phyloP scores from a whole-genome alignment of 2,888 invertebrate genomes.

The Masnerella sp. region DNA sequence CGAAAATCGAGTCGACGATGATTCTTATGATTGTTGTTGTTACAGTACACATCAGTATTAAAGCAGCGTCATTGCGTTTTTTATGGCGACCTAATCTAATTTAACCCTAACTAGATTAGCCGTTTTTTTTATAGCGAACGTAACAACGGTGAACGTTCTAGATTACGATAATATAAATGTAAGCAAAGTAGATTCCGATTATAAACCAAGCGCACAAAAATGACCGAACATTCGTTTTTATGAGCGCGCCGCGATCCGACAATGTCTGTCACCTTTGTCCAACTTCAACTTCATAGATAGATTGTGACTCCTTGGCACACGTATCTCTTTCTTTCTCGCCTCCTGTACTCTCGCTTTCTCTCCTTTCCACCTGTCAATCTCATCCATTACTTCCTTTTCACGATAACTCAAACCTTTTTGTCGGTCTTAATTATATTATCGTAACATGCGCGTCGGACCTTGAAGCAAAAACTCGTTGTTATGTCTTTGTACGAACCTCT shows the following conservation, averaged over 20 bases:
- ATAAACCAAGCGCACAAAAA: slow-evolving; percentile 41
- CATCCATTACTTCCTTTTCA: slow-evolving; percentile 37
- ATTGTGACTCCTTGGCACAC: slow-evolving; percentile 12
- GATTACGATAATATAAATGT: slow-evolving; percentile 54
- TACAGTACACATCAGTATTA: slow-evolving; percentile 56
- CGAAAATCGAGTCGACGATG: slow-evolving; percentile 27
- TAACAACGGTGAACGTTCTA: slow-evolving; percentile 43
- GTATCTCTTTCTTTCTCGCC: slow-evolving; percentile 30
- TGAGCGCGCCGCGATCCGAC: not conserved
- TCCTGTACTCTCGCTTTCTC: slow-evolving; percentile 1
- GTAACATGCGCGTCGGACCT: slow-evolving; percentile 63
- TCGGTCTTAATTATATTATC: slow-evolving; percentile 62
- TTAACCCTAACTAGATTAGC: slow-evolving; percentile 53
- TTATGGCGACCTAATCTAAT: slow-evolving; percentile 48
- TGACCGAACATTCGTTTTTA: slow-evolving; percentile 28
- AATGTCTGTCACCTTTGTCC: slow-evolving; percentile 19
- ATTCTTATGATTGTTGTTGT: slow-evolving; percentile 48
- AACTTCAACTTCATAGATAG: slow-evolving; percentile 20
- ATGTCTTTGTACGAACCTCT: slow-evolving; percentile 73
- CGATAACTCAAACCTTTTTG: slow-evolving; percentile 35
- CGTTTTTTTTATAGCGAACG: slow-evolving; percentile 34
- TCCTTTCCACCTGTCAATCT: slow-evolving; percentile 16
- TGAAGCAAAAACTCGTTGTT: slow-evolving; percentile 68
- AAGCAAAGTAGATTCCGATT: slow-evolving; percentile 18
- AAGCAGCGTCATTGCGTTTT: slow-evolving; percentile 53